Conservation (phyloP, 2,888 invertebrate genomes). For the Hirtodrosophila cameraria region DNA sequence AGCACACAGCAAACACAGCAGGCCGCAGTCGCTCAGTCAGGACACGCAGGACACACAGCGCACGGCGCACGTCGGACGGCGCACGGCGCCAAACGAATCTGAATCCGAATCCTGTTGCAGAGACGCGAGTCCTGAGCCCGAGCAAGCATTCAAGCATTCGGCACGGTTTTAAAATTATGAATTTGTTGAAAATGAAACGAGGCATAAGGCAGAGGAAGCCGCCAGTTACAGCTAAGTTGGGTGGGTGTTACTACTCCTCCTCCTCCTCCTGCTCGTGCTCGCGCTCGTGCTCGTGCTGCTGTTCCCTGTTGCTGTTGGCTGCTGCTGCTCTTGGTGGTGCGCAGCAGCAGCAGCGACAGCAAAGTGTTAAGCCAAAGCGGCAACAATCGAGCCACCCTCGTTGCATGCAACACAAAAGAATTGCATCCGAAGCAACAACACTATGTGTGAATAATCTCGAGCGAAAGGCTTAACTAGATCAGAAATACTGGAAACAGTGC, state of each 20-base stretch:
- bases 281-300: too few relatives aligned
- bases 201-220: slow-evolving; percentile 47
- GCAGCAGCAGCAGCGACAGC: slow-evolving; percentile 43
- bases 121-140: slow-evolving; percentile 30
- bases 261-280: too few relatives aligned
- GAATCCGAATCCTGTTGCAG: slow-evolving; percentile 23
- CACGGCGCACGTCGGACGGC: slow-evolving; percentile 34
- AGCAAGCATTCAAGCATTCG: slow-evolving; percentile 47
- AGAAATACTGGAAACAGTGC: slow-evolving; percentile 21
- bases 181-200: slow-evolving; percentile 68
- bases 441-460: slow-evolving; percentile 14
- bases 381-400: slow-evolving; percentile 43
- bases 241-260: too few relatives aligned
- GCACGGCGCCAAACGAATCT: slow-evolving; percentile 28
- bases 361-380: slow-evolving; percentile 42
- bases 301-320: slow-evolving; percentile 14
- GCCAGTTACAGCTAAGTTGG: slow-evolving; percentile 25
- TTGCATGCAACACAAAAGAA: slow-evolving; percentile 23
- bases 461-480: slow-evolving; percentile 22
- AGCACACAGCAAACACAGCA: background rate
- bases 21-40: slow-evolving; percentile 3
- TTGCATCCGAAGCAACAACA: slow-evolving; percentile 12
- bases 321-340: slow-evolving; percentile 53
- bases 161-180: slow-evolving; percentile 76
- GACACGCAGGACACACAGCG: slow-evolving; percentile 7